These are phyloP conservation scores for Actinia equina DNA, from an alignment of 64 coral and sea anemone genomes.

Conservation along the genomic window DNA sequence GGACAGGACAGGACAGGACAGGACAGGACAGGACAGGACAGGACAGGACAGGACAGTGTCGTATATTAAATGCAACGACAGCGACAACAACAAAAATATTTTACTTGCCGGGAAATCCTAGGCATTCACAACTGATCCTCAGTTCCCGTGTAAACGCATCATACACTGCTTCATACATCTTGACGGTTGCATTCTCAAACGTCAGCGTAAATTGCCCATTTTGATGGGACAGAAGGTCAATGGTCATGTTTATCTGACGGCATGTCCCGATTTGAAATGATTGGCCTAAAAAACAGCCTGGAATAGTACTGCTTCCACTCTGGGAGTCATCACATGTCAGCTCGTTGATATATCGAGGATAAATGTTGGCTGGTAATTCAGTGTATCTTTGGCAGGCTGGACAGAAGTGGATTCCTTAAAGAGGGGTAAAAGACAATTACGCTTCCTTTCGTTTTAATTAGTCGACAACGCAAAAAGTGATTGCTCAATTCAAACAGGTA, in stretches of 20 bases:
- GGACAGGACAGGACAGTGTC: too few relatives aligned
- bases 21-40: too few relatives aligned
- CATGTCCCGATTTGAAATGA: background rate
- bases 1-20: too few relatives aligned
- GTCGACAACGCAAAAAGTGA: too few relatives aligned
- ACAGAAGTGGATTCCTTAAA: slow-evolving; percentile 14
- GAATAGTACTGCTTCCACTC: background rate
- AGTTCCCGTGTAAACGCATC: background rate
- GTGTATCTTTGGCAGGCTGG: slow-evolving; percentile 15
- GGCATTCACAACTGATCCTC: background rate
- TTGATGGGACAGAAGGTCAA: background rate
- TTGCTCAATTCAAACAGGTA: too few relatives aligned
- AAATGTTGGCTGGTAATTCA: background rate
- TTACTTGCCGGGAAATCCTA: background rate
- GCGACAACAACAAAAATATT: background rate
- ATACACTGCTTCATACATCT: background rate
- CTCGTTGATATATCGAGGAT: slow-evolving; percentile 22
- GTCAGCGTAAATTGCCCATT: background rate
- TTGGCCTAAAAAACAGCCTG: background rate
- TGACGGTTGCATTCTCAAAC: background rate
- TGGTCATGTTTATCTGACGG: background rate
- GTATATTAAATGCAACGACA: too few relatives aligned
- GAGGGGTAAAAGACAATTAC: too few relatives aligned
- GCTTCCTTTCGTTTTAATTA: too few relatives aligned
- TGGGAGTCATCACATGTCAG: slow-evolving; percentile 14